phyloP scores from a whole-genome alignment of 2,113 vertebrate species.

The Oncorhynchus keta region DNA sequence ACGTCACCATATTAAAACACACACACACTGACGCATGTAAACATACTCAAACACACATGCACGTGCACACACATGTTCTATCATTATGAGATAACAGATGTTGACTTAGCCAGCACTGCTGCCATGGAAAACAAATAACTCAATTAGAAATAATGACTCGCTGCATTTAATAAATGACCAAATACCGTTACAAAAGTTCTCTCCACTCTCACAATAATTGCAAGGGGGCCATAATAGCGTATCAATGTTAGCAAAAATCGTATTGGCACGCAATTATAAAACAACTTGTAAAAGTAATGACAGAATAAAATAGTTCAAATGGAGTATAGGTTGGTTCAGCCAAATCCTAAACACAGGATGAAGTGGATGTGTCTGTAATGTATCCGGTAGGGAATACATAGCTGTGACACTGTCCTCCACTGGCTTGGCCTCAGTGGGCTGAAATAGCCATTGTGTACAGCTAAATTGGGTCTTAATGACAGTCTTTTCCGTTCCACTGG shows the following conservation, averaged over 20 bases:
- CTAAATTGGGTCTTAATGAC: constrained; percentile 42
- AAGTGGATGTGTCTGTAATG: constrained; percentile 19
- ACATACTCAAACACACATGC: background rate
- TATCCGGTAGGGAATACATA: constrained; percentile 29
- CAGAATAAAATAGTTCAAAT: background rate
- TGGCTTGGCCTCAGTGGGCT: constrained; percentile 23
- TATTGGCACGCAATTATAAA: background rate
- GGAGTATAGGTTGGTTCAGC: background rate
- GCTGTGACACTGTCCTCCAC: constrained; percentile 38
- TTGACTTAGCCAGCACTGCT: too few relatives aligned
- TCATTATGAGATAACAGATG: background rate
- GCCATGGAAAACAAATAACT: constrained; percentile 9
- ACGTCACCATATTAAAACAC: background rate
- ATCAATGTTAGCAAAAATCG: background rate
- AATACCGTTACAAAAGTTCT: too few relatives aligned
- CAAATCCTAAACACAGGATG: constrained; percentile 7
- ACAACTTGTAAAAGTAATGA: constrained; percentile 15
- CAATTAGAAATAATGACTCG: background rate
- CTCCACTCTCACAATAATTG: too few relatives aligned
- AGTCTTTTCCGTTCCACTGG: constrained; percentile 47
- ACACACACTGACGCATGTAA: background rate
- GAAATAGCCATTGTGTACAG: constrained; percentile 34
- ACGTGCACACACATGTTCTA: background rate
- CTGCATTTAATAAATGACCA: too few relatives aligned
- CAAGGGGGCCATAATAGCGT: too few relatives aligned